Evolutionary conservation across 1,140 invertebrate genomes (phyloP).

Genomic region (Lasioglossum albipes): DNA sequence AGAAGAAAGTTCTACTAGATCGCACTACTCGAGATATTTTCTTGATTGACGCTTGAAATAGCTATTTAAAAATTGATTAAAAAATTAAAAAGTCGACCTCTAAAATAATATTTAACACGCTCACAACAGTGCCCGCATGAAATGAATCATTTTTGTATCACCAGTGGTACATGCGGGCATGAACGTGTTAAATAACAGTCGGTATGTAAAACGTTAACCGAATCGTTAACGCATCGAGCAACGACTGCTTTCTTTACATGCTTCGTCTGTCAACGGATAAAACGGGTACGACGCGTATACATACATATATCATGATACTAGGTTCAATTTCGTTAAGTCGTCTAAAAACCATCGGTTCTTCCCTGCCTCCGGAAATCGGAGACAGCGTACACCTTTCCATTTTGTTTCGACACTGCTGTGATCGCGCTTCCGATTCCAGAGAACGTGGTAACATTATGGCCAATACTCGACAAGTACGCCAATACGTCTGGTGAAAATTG

Average conservation of each 20-base stretch:
- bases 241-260: neutral
- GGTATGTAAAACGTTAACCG: neutral
- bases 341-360: constrained; percentile 60
- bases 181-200: no score
- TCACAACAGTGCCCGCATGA: no score
- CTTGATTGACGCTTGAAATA: no score
- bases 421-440: constrained; percentile 81
- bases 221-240: neutral
- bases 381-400: constrained; percentile 78
- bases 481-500: constrained; percentile 81
- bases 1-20: no score
- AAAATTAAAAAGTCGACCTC: no score
- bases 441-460: constrained; percentile 78
- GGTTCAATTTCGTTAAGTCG: neutral
- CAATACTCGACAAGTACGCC: constrained; percentile 75
- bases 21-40: no score
- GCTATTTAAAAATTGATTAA: no score
- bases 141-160: no score
- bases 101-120: no score
- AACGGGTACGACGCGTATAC: no score
- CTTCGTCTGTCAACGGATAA: neutral
- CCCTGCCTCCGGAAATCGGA: constrained; percentile 83
- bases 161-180: no score
- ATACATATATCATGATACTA: no score
- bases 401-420: constrained; percentile 77